phyloP scores from a whole-genome alignment of 2,797 vertebrate species.

The Tolypeutes matacus region DNA sequence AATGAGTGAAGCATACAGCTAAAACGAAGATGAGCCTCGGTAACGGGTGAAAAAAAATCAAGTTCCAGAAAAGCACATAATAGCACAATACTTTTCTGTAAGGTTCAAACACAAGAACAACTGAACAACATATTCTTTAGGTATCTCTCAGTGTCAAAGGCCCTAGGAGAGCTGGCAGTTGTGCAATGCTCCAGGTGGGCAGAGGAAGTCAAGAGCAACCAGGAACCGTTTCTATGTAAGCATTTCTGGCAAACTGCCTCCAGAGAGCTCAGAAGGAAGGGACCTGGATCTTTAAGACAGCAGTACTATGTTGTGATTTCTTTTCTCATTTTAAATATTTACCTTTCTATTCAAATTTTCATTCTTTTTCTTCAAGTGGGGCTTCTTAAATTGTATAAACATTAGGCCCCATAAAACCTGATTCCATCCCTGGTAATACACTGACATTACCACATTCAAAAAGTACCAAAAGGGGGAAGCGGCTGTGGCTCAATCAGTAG shows the following conservation, averaged over 20 bases:
- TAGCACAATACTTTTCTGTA: background rate
- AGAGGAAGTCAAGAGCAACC: too few relatives aligned
- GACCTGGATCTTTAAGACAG: background rate
- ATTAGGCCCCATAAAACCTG: background rate
- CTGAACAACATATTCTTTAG: background rate
- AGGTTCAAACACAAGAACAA: constrained; percentile 36
- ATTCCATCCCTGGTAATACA: background rate
- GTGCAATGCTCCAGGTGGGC: background rate
- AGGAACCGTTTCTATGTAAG: background rate
- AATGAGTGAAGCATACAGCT: background rate
- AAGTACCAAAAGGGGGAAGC: background rate
- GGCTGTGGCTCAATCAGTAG: too few relatives aligned
- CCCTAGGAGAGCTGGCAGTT: background rate
- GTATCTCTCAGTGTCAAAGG: background rate
- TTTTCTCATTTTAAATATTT: background rate
- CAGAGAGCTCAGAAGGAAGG: background rate
- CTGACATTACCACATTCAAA: background rate
- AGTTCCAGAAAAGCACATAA: background rate
- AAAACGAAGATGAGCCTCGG: background rate
- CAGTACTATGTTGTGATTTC: background rate
- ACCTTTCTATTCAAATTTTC: background rate
- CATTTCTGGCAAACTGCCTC: background rate
- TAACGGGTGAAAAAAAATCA: background rate
- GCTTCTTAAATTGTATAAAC: background rate
- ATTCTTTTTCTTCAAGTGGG: background rate